Base-by-base conservation (phyloP, 2,888 invertebrate genomes). In the Drosophila barbarae region DNA sequence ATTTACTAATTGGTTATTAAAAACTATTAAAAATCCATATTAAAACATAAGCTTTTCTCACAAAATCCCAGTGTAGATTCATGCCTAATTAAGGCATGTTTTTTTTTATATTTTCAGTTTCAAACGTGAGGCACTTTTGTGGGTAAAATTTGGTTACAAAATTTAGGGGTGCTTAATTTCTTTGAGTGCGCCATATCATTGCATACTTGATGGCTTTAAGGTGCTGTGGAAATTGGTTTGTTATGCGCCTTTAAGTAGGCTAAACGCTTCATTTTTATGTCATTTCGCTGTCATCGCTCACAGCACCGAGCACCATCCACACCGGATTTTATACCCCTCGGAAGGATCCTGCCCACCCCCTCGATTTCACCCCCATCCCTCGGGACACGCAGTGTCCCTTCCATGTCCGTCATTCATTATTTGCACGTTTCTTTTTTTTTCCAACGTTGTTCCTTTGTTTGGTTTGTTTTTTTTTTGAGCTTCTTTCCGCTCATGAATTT, bases 211-310 rank as follows among this genome's bases (percentile, higher is more conserved):
- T 53, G 79, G 71, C 85, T 82, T 82, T 63, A 82, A 78, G 63
- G 52, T 58, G 71, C 9, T 21, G 32, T 68, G 72, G 32, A 78
- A 84, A 85, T 82, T 79, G 75, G 73, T 74, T 83, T 83, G 32
- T 86, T 86, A 83, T 85, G 83, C 76, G 85, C 72, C 81, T 83
- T 81, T 86, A 83, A 83, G 83, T 84, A 77, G 86, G 74, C 77
- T 84, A 84, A 78, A 83, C 85, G 80, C 73, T 85, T 85, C 71
- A 81, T 81, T 85, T 81, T 82, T 72, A 84, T 81, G 82, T 84
- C 84, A 81, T 84, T 84, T 66, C 39, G 59, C 70, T 77, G 78
- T 71, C 61, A 69, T 66, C 69, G 64, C 59, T 58, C 60, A 44
- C 26, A 10, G 36, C 23, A 13, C 13, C 21, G 12, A 18, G 6